A percentile compares a stretch with the other conserved stretches of the same genome.
phyloP scores from a whole-genome alignment of 2,888 invertebrate genomes.

The Lydus trimaculatus region DNA sequence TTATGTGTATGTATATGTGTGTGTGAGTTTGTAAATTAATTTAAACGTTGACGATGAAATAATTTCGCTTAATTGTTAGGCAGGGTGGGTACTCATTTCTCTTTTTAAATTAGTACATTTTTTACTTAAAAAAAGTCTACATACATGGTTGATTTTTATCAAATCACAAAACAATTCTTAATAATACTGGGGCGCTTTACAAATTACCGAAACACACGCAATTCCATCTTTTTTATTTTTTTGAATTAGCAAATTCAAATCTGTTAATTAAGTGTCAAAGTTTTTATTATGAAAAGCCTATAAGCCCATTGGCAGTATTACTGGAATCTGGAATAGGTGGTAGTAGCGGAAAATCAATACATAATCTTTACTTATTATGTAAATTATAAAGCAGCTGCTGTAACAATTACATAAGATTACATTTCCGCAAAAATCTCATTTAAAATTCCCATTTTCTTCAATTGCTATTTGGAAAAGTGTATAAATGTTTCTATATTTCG shows the following conservation, averaged over 20 bases:
- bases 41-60: slow-evolving; percentile 5
- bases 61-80: slow-evolving; percentile 2
- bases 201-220: background rate
- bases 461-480: slow-evolving; percentile 4
- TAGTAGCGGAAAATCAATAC: background rate
- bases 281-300: background rate
- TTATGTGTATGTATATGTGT: background rate
- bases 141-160: background rate
- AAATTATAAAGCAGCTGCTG: slow-evolving; percentile 7
- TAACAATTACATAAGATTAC: slow-evolving; percentile 6
- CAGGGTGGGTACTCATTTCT: background rate
- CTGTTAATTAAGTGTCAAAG: background rate
- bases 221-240: background rate
- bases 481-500: slow-evolving; percentile 2
- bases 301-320: no score
- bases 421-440: slow-evolving; percentile 9
- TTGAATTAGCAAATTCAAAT: background rate
- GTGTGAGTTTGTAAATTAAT: background rate
- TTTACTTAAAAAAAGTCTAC: background rate
- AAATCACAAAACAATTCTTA: background rate
- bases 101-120: background rate
- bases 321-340: no score
- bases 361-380: slow-evolving; percentile 4
- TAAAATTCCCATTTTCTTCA: slow-evolving; percentile 8
- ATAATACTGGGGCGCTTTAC: no score